A percentile compares a stretch with the other conserved stretches of the same genome.
Evolutionary conservation across 1,140 invertebrate species (phyloP).

Genomic region (Drosophila cardini): DNA sequence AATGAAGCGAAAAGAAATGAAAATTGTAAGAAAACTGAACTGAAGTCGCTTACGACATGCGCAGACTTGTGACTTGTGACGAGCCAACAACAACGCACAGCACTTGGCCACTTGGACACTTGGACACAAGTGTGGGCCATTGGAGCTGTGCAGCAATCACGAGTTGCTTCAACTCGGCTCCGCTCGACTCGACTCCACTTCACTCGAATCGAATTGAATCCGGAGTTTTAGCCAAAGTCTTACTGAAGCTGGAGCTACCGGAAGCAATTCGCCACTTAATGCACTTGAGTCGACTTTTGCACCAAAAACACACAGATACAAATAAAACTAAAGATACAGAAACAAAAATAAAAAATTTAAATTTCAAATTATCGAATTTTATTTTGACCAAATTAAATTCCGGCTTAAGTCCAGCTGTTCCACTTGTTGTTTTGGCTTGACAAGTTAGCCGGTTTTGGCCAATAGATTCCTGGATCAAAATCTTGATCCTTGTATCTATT

Average conservation of each 20-base stretch:
- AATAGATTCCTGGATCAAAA: slow-evolving; percentile 30
- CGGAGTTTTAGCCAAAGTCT: background rate
- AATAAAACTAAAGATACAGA: no score
- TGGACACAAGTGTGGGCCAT: slow-evolving; percentile 42
- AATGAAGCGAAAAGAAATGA: slow-evolving; percentile 59
- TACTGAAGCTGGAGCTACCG: slow-evolving; percentile 42
- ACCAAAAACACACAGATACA: slow-evolving; percentile 8
- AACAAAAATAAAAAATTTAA: slow-evolving; percentile 40
- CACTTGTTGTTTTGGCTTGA: slow-evolving; percentile 15
- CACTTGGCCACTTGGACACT: slow-evolving; percentile 31
- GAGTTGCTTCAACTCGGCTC: slow-evolving; percentile 8
- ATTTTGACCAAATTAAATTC: slow-evolving; percentile 41
- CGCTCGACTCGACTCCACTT: background rate
- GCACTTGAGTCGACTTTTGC: slow-evolving; percentile 55
- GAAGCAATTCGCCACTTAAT: slow-evolving; percentile 65
- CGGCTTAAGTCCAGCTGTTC: slow-evolving; percentile 44
- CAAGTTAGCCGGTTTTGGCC: slow-evolving; percentile 17
- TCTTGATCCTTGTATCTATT: slow-evolving; percentile 16
- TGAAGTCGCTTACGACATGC: slow-evolving; percentile 61
- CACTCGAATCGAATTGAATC: background rate
- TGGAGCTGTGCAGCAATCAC: slow-evolving; percentile 40
- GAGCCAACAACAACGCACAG: slow-evolving; percentile 23
- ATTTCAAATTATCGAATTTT: slow-evolving; percentile 53
- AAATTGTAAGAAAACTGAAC: slow-evolving; percentile 57
- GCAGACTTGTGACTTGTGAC: slow-evolving; percentile 44